These are phyloP conservation scores for Drosophila seguyi DNA, from an alignment of 1,140 invertebrate genomes.

Conservation along the genomic window DNA sequence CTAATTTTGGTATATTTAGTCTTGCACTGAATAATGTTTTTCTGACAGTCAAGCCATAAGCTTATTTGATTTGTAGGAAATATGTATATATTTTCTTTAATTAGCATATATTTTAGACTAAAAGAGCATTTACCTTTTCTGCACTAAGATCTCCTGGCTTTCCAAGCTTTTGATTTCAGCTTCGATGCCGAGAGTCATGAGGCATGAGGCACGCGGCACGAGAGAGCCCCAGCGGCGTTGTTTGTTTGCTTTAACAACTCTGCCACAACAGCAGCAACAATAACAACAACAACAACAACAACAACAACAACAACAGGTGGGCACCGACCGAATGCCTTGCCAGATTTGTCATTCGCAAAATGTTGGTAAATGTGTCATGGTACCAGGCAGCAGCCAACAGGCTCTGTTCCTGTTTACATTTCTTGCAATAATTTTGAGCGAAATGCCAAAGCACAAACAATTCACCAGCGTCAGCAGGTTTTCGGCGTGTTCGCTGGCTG, in stretches of 20 bases:
- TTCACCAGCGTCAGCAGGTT: constrained; percentile 46
- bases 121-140: constrained; percentile 11
- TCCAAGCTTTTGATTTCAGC: constrained; percentile 25
- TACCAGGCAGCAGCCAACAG: constrained; percentile 18
- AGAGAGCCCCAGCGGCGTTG: constrained; percentile 45
- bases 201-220: constrained; percentile 34
- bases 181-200: constrained; percentile 35
- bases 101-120: too few species aligned
- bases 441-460: constrained; percentile 51
- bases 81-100: too few species aligned
- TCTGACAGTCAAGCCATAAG: background rate
- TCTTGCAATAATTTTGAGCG: constrained; percentile 65
- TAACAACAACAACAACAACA: constrained; percentile 38
- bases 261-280: constrained; percentile 14
- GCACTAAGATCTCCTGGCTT: background rate
- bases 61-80: background rate
- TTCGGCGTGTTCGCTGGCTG: constrained; percentile 16
- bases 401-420: constrained; percentile 78
- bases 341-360: constrained; percentile 72
- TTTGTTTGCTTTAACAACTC: constrained; percentile 62
- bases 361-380: constrained; percentile 23
- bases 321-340: constrained; percentile 42
- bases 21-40: background rate
- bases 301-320: constrained; percentile 48
- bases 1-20: background rate